These are phyloP conservation scores for Eulemur albifrons DNA, from an alignment of 2,797 vertebrate species.

Conservation along the genomic window DNA sequence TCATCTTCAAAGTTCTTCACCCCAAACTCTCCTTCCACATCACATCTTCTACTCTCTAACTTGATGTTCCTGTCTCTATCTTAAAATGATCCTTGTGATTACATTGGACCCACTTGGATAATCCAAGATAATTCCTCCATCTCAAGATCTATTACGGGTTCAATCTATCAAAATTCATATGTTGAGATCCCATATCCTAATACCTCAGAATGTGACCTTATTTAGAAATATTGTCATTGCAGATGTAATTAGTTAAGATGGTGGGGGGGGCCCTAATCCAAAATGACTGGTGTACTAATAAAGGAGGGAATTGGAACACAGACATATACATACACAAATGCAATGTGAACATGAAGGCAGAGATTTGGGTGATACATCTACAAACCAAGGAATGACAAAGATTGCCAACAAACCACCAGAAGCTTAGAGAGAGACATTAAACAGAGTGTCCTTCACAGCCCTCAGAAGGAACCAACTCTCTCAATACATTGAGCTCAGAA, in stretches of 20 bases:
- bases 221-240: background rate
- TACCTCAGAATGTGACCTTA: background rate
- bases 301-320: background rate
- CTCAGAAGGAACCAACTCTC: background rate
- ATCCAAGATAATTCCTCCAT: background rate
- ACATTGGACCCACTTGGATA: background rate
- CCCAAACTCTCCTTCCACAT: background rate
- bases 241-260: background rate
- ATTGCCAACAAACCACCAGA: background rate
- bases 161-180: background rate
- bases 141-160: background rate
- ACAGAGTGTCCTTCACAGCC: background rate
- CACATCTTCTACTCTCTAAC: background rate
- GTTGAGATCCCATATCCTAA: background rate
- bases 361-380: background rate
- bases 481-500: background rate
- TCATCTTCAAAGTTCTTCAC: background rate
- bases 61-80: background rate
- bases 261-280: too few species aligned
- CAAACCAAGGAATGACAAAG: background rate
- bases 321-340: too few species aligned
- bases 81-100: background rate
- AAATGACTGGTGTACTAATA: background rate
- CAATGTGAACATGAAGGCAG: background rate
- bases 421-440: background rate